Evolutionary conservation across 2,797 vertebrate genomes (phyloP), one percentile per base, ranked within the genome.

Genomic region (Thamnophis elegans): DNA sequence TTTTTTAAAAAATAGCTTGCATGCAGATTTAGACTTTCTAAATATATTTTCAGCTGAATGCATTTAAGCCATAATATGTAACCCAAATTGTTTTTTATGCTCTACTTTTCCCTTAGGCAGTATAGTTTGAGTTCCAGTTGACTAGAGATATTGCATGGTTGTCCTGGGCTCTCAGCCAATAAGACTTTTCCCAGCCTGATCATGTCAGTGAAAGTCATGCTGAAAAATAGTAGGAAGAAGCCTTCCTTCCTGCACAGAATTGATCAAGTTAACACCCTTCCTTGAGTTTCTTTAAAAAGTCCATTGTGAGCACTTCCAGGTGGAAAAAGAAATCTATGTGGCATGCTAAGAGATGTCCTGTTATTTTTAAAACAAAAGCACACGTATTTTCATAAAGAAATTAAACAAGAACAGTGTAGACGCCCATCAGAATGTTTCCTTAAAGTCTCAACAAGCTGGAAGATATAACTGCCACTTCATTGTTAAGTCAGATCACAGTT

Each of bases 161-260:
- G 96, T 96, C 96, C 97, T 97, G 96, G 97, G 97, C 97, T 96
- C 93, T 89, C 92, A 96, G 98, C 97, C 98, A 98, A 1, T 96
- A 93, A 96, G 95, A 96, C 94, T 96, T 97, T 98, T 97, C 97
- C 97, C 97, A 97, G 97, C 96, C 96, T 96, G 95, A 97, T 98
- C 97, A 97, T 97, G 97, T 97, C 97, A 98, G 97, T 98, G 97
- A 98, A 98, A 98, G 97, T 98, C 96, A 97, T 88, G 93, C 94
- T 97, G 96, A 96, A 96, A 97, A 97, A 97, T 94, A 96, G 96
- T 96, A 97, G 97, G 97, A 98, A 97, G 97, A 96, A 96, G 94
- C 94, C 94, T 97, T 98, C 96, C 97, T 98, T 98, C 97, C 97
- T 97, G 95, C 94, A 95, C 95, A 97, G 96, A 92, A 94, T 87